Percentiles rank a stretch among this genome's conserved stretches.
phyloP scores from a whole-genome alignment of 2,113 vertebrate species.

The Antigone vipio region DNA sequence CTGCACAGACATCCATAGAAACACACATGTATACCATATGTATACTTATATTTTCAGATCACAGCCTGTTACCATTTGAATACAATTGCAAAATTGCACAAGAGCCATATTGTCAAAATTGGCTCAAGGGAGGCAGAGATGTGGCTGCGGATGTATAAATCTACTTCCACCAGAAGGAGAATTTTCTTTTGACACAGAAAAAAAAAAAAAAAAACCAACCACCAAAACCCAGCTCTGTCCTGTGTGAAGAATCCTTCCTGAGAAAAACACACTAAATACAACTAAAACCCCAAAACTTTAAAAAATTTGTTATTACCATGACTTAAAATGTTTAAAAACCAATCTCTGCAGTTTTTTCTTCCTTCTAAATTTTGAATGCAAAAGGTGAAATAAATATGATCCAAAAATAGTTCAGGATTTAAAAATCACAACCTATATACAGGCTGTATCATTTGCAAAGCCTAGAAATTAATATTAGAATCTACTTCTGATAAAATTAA shows the following conservation, averaged over 20 bases:
- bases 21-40: slow-evolving; percentile 6
- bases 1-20: neutral
- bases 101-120: neutral
- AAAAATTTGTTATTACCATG: neutral
- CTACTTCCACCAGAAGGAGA: neutral
- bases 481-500: neutral
- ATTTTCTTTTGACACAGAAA: neutral
- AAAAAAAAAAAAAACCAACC: no score
- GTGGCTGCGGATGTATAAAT: neutral
- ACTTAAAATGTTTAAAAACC: neutral
- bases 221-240: neutral
- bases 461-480: slow-evolving; percentile 17
- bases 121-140: neutral
- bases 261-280: neutral
- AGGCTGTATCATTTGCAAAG: neutral
- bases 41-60: neutral
- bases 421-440: neutral
- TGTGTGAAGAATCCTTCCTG: neutral
- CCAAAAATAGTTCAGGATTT: neutral
- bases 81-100: neutral
- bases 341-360: neutral
- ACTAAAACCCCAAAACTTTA: neutral
- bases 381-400: neutral
- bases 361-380: neutral
- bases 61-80: slow-evolving; percentile 1